Evolutionary conservation across 1,140 invertebrate genomes (phyloP), one percentile per base, ranked within the genome.

Genomic region (Procambarus virginalis): DNA sequence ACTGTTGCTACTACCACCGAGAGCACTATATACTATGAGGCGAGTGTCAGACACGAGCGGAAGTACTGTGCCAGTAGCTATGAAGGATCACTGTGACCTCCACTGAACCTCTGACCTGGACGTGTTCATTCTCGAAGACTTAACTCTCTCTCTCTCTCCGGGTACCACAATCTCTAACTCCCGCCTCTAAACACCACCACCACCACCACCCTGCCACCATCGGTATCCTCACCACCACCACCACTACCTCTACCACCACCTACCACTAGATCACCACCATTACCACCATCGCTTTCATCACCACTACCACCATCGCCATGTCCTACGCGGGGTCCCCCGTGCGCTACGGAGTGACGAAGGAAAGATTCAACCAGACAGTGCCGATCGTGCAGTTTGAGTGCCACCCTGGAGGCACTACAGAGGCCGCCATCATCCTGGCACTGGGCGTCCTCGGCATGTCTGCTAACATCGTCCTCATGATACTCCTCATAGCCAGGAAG

Each of bases 401-500:
- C 93, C 96, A 97, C 92, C 96, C 97, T 3, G 96, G 96, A 0
- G 96, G 97, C 64, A 96, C 96, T 2, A 96, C 96, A 1, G 97
- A 97, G 93, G 97, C 97, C 0, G 96, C 96, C 0, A 95, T 97
- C 4, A 96, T 98, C 90, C 96, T 97, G 92, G 95, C 96, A 51
- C 95, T 98, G 6, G 97, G 97, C 0, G 95, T 96, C 0, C 94
- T 97, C 34, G 97, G 97, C 79, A 97, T 97, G 95, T 95, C 96
- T 0, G 97, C 97, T 8, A 98, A 98, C 94, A 94, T 97, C 73
- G 95, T 96, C 14, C 95, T 97, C 14, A 97, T 98, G 96, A 95
- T 95, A 2, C 95, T 97, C n/a, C 97, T 94, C n/a, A 85, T 94
- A 12, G 90, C 93, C 84, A 93, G 93, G 86, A 93, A 92, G 46